Evolutionary conservation across 1,140 invertebrate species (phyloP).

Genomic region (Drosophila sturtevanti): DNA sequence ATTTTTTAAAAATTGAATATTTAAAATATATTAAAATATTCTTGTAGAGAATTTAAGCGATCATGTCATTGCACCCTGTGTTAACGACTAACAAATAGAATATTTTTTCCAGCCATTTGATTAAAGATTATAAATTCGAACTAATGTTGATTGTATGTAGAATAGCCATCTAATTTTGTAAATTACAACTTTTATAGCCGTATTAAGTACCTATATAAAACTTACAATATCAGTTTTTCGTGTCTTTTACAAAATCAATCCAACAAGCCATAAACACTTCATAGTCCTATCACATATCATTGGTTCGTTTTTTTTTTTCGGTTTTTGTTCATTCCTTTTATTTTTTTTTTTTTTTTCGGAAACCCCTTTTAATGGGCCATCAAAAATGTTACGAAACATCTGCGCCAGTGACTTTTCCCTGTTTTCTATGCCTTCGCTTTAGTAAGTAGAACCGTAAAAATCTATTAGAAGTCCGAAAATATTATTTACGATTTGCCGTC

Average conservation of each 20-base stretch:
- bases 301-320: neutral
- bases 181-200: neutral
- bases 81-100: too few relatives aligned
- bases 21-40: too few relatives aligned
- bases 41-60: too few relatives aligned
- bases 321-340: neutral
- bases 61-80: too few relatives aligned
- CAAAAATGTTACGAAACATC: slow-evolving; percentile 51
- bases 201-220: neutral
- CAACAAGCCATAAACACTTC: slow-evolving; percentile 1
- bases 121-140: neutral
- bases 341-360: neutral
- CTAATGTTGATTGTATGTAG: too few relatives aligned
- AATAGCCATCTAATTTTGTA: neutral
- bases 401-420: slow-evolving; percentile 21
- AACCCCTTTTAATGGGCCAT: slow-evolving; percentile 31
- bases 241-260: neutral
- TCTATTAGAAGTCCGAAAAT: slow-evolving; percentile 66
- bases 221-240: neutral
- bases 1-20: too few relatives aligned
- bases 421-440: neutral
- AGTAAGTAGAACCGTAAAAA: slow-evolving; percentile 39
- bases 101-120: neutral
- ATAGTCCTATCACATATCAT: neutral
- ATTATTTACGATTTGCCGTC: slow-evolving; percentile 72